These are phyloP conservation scores for Piscicola geometra DNA, from an alignment of 2,888 invertebrate genomes.

Conservation along the genomic window DNA sequence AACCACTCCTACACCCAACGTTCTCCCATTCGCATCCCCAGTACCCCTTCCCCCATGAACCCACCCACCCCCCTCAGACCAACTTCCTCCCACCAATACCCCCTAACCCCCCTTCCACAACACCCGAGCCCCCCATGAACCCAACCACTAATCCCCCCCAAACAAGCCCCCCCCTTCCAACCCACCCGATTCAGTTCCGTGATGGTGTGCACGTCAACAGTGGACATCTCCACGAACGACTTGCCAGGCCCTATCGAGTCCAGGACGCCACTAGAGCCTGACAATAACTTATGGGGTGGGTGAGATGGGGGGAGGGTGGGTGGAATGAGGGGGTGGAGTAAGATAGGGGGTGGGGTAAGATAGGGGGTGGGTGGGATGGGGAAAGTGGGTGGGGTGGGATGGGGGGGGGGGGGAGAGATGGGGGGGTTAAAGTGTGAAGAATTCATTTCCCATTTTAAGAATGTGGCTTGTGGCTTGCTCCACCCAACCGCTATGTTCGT, in stretches of 20 bases:
- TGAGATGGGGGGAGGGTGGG: constrained; percentile 3
- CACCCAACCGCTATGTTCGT: too few species aligned
- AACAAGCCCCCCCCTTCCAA: neutral
- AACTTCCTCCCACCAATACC: neutral
- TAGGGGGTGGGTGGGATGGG: neutral
- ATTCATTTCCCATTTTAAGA: too few species aligned
- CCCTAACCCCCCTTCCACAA: neutral
- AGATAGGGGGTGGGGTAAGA: neutral
- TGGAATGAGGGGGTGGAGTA: neutral
- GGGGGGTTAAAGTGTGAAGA: too few species aligned
- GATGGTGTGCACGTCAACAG: constrained; percentile 87
- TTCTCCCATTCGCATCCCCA: too few species aligned
- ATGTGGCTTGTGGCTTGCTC: too few species aligned
- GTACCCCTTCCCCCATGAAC: too few species aligned
- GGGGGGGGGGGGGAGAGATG: neutral
- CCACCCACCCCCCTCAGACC: too few species aligned
- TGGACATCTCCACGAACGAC: constrained; percentile 94
- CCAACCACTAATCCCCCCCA: neutral
- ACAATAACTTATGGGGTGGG: constrained; percentile 26
- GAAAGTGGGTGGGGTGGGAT: neutral
- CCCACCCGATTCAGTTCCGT: constrained; percentile 76
- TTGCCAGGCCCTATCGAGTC: constrained; percentile 73
- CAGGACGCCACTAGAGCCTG: constrained; percentile 53
- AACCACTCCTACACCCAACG: too few species aligned
- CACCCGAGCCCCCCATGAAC: too few species aligned